Evolutionary conservation across 1,140 invertebrate genomes (phyloP).

Genomic region (Andrena cerasifolii): DNA sequence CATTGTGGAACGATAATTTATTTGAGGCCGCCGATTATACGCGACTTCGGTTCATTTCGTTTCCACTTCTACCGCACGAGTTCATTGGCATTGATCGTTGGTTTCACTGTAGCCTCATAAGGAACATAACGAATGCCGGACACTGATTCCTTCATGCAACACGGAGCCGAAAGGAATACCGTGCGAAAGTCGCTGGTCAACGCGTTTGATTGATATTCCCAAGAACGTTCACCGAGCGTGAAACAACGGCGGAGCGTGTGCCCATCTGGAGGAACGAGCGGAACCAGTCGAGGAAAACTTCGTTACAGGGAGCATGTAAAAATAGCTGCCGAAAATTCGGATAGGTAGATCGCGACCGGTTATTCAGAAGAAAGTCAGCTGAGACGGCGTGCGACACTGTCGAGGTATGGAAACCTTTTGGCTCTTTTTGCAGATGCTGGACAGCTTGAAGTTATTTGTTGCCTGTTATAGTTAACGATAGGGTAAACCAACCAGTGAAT

Average conservation of each 20-base stretch:
- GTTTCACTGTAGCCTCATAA: slow-evolving; percentile 27
- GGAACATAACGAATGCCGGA: not conserved
- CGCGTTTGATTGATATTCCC: not conserved
- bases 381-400: not conserved
- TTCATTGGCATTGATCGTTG: slow-evolving; percentile 47
- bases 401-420: not conserved
- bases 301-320: not conserved
- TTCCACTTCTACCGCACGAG: slow-evolving; percentile 24
- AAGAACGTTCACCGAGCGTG: not conserved
- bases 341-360: not conserved
- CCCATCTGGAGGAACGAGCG: not conserved
- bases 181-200: not conserved
- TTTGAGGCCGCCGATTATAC: slow-evolving; percentile 18
- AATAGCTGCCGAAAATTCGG: not conserved
- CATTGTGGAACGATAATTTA: slow-evolving; percentile 28
- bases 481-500: too few relatives aligned
- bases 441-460: not conserved
- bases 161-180: slow-evolving; percentile 9
- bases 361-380: not conserved
- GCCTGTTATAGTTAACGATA: too few relatives aligned
- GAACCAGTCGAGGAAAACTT: slow-evolving; percentile 8
- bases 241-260: not conserved
- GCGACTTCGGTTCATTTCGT: not conserved
- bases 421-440: not conserved
- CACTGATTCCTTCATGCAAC: slow-evolving; percentile 17